Conservation (phyloP, 2,113 vertebrate genomes). For the Lamprologus tigripictilis region DNA sequence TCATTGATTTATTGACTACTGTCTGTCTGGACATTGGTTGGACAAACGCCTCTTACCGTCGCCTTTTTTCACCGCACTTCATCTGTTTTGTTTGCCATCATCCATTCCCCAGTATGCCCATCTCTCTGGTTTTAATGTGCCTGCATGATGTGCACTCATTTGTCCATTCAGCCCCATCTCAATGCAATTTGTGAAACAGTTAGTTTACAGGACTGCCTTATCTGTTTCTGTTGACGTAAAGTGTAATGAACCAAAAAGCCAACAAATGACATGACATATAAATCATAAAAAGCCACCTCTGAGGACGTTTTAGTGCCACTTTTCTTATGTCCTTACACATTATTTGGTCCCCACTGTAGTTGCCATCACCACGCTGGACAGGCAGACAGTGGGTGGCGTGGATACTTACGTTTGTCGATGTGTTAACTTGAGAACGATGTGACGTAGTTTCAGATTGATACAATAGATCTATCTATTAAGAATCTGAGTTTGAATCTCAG, state of each 20-base stretch:
- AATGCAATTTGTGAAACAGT: neutral
- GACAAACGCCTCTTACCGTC: neutral
- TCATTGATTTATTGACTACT: constrained; percentile 60
- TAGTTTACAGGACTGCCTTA: neutral
- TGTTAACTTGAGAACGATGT: neutral
- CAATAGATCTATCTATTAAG: neutral
- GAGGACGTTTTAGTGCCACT: neutral
- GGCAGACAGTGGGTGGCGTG: neutral
- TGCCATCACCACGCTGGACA: neutral
- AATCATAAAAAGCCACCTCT: neutral
- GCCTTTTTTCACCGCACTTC: neutral
- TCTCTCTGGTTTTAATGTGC: neutral
- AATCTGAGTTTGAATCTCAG: neutral
- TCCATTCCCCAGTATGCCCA: neutral
- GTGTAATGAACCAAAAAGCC: neutral
- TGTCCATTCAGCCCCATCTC: neutral
- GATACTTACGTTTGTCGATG: neutral
- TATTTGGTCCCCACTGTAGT: neutral
- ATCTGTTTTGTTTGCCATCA: neutral
- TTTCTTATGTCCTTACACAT: neutral
- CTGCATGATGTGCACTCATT: neutral
- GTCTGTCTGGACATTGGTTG: constrained; percentile 36
- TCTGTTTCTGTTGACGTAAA: neutral
- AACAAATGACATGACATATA: neutral
- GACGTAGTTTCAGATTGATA: neutral